Conservation (phyloP, 2,888 invertebrate genomes). For the Drosophila trichaetosa region DNA sequence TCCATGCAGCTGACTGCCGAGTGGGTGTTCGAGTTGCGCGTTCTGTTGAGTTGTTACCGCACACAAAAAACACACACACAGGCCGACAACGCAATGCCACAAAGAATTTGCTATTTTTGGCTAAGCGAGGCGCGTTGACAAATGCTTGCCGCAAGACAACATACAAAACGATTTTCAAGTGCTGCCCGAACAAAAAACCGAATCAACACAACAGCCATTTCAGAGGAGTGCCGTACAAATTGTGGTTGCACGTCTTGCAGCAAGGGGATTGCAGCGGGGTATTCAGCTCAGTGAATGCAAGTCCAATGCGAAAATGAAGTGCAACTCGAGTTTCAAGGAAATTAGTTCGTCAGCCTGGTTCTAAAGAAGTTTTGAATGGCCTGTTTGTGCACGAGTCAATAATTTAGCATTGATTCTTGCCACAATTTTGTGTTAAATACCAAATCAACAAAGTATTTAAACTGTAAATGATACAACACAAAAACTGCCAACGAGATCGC, state of each 20-base stretch:
- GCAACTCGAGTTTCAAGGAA: slow-evolving; percentile 14
- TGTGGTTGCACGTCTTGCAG: not conserved
- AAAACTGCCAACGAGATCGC: slow-evolving; percentile 23
- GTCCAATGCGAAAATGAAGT: not conserved
- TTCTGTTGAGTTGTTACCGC: slow-evolving; percentile 22
- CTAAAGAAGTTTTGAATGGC: not conserved
- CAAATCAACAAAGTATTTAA: not conserved
- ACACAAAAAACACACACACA: not conserved
- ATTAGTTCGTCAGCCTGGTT: not conserved
- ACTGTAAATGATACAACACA: slow-evolving; percentile 28
- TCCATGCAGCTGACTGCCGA: slow-evolving; percentile 23
- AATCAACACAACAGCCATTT: slow-evolving; percentile 8
- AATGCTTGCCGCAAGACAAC: slow-evolving; percentile 53
- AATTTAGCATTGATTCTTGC: slow-evolving; percentile 10
- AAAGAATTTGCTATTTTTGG: slow-evolving; percentile 17
- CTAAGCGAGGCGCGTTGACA: slow-evolving; percentile 55
- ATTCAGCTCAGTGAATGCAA: not conserved
- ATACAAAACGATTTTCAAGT: slow-evolving; percentile 51
- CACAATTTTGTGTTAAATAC: slow-evolving; percentile 7
- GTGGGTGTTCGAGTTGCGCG: slow-evolving; percentile 57
- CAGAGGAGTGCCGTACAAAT: slow-evolving; percentile 11
- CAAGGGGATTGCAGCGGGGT: not conserved
- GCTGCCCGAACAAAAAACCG: slow-evolving; percentile 28
- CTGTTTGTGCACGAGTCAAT: slow-evolving; percentile 12
- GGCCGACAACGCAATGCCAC: slow-evolving; percentile 20